A percentile compares a stretch with the other conserved stretches of the same genome.
Evolutionary conservation across 1,140 invertebrate genomes (phyloP).

Genomic region (Oedothorax gibbosus): DNA sequence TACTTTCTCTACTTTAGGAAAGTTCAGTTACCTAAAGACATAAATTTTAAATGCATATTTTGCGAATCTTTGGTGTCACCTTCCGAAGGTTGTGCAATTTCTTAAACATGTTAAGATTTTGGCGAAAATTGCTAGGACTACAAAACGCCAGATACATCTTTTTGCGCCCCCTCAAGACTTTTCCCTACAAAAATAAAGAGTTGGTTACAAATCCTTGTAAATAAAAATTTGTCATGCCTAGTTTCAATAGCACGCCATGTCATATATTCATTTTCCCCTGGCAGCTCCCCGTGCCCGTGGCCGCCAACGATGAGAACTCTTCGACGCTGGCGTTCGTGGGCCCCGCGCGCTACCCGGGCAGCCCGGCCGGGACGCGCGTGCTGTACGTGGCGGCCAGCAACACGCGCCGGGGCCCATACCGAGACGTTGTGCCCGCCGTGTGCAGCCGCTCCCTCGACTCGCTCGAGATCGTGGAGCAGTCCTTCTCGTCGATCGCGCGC

Average conservation of each 20-base stretch:
- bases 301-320: conserved; percentile 89
- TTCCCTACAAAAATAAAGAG: no score
- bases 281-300: conserved; percentile 83
- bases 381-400: conserved; percentile 95
- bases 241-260: conserved; percentile 76
- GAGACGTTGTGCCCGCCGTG: conserved; percentile 94
- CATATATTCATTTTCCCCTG: conserved; percentile 80
- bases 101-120: no score
- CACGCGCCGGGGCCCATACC: conserved; percentile 89
- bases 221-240: no score
- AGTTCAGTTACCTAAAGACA: no score
- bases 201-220: no score
- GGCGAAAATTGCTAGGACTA: no score
- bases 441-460: conserved; percentile 78
- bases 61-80: no score
- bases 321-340: conserved; percentile 96
- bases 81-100: no score
- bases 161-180: no score
- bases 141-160: no score
- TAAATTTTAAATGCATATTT: no score
- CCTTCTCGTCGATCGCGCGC: conserved; percentile 86
- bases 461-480: conserved; percentile 79
- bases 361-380: conserved; percentile 79
- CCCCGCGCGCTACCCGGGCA: conserved; percentile 84
- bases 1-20: no score